Conservation (phyloP, 2,797 vertebrate species). For the Tapirus indicus region DNA sequence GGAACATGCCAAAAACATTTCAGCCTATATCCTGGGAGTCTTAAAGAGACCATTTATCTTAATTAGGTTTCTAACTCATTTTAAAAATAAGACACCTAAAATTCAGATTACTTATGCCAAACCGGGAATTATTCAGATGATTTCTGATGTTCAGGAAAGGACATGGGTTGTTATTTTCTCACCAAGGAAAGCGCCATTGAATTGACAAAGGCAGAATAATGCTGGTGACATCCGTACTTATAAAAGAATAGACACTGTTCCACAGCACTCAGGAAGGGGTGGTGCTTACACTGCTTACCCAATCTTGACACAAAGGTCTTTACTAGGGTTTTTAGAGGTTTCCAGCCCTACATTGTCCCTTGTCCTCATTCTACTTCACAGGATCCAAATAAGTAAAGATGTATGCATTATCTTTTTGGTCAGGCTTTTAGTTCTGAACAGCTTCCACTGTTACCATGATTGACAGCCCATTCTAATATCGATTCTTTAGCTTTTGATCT, state of each 20-base stretch:
- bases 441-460: neutral
- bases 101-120: neutral
- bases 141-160: neutral
- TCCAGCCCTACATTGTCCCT: neutral
- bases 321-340: neutral
- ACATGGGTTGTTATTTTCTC: neutral
- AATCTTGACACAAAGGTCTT: neutral
- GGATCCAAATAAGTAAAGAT: neutral
- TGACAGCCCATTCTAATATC: neutral
- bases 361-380: neutral
- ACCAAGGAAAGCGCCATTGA: neutral
- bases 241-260: neutral
- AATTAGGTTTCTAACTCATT: conserved; percentile 3
- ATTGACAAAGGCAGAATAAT: neutral
- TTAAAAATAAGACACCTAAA: conserved; percentile 42
- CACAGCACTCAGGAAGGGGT: neutral
- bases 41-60: neutral
- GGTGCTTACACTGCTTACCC: neutral
- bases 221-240: neutral
- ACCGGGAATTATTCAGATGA: neutral
- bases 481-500: neutral
- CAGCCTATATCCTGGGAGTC: neutral
- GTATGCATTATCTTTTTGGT: neutral
- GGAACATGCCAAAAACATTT: neutral
- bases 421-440: neutral